Evolutionary conservation across 2,113 vertebrate genomes (phyloP), one percentile per base, ranked within the genome.

Genomic region (Oryzias javanicus): DNA sequence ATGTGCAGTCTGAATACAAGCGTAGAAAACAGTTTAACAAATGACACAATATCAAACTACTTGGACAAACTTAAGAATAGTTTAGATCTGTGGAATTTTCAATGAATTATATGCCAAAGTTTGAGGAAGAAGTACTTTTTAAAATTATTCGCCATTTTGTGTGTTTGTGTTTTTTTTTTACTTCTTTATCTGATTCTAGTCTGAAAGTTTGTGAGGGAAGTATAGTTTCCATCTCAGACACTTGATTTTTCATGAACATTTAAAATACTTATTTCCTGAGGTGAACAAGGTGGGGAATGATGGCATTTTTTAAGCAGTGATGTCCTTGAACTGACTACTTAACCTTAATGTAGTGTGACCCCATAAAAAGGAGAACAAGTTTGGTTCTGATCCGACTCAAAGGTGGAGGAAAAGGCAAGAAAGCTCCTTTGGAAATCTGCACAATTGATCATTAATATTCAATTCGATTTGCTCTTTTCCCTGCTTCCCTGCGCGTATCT

Each of bases 261-360:
- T 70, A 85, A 83, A 84, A 87, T 82, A 68, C 82, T 70, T 76
- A 69, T 49, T 73, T 74, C 54, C 55, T 50, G 80, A 86, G 87
- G 78, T 81, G 78, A 61, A 61, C 61, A 71, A 64, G 70, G n/a
- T 50, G 59, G 72, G 80, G 44, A 73, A 74, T 78, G 57, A 63
- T 57, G 70, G 66, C 66, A 78, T 64, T 59, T 49, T 22, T 51
- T 35, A 67, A 74, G 59, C 63, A 64, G 66, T 57, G 57, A 73
- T 84, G 79, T 78, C 77, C 73, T 72, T 84, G 73, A 75, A 69
- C 52, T 76, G 77, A 72, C 67, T 73, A 84, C 62, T 60, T 58
- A 85, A 72, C 69, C 72, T 42, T 49, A 51, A 77, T 49, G 62
- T 55, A 46, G 70, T 63, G 57, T 35, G 29, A 73, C 44, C 18